phyloP scores from a whole-genome alignment of 1,140 invertebrate species.

The Harpegnathos saltator region DNA sequence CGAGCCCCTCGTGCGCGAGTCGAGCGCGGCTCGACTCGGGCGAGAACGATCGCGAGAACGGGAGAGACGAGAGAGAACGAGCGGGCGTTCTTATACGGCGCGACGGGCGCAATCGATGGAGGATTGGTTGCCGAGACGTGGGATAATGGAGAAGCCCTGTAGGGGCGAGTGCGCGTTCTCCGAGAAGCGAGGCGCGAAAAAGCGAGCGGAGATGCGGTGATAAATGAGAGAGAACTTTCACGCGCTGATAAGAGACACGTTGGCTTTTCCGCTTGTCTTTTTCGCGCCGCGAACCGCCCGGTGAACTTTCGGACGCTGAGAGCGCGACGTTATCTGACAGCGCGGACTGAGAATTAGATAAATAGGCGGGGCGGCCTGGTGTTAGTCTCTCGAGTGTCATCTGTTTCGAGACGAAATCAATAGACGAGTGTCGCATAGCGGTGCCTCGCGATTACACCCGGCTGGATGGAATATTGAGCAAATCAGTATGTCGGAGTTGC shows the following conservation, averaged over 20 bases:
- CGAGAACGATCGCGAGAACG: constrained; percentile 22
- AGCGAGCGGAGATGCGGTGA: not conserved
- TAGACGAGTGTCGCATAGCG: no score
- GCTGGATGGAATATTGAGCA: no score
- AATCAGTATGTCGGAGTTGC: no score
- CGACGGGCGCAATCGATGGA: constrained; percentile 10
- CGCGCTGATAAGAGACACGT: not conserved
- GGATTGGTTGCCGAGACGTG: constrained; percentile 7
- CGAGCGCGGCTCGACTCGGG: constrained; percentile 8
- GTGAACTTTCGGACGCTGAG: not conserved
- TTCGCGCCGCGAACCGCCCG: not conserved
- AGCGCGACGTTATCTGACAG: not conserved
- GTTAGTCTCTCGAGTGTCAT: not conserved
- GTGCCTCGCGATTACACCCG: no score
- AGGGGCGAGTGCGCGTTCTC: not conserved
- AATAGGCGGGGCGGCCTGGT: not conserved
- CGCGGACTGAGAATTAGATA: not conserved
- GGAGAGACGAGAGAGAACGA: not conserved
- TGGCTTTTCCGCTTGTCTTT: not conserved
- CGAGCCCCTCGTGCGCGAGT: not conserved
- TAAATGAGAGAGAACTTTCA: constrained; percentile 11
- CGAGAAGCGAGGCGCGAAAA: not conserved
- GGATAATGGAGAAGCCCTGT: constrained; percentile 37
- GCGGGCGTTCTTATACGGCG: constrained; percentile 14
- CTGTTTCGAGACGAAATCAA: not conserved